Base-by-base conservation (phyloP, 1,140 invertebrate genomes). In the Neomicropteryx cornuta region DNA sequence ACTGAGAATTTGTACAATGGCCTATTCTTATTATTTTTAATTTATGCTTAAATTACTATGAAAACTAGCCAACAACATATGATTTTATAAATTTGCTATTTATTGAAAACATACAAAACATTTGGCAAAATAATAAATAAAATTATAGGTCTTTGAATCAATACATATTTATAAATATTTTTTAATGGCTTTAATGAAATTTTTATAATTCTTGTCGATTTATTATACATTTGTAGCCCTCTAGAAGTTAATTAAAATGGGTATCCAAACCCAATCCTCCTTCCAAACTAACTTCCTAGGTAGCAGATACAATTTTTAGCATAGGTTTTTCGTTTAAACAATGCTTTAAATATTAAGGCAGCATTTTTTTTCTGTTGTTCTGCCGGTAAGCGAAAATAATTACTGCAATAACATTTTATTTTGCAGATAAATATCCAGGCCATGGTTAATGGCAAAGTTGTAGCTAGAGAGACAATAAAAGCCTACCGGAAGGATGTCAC, bases 401-500 rank as follows among this genome's bases (percentile, higher is more conserved):
- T n/a, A n/a, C n/a, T n/a, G n/a, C n/a, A 27, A 8, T 27, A 27
- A 70, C 21, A 30, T 30, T 36, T 42, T 47, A 29, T 44, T 38
- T 49, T 58, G 14, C 36, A 68, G 69, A 83, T 98, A 43, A 76
- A 80, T 1, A 84, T 98, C 38, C 94, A 98, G 76, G 92, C 86
- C 4, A 63, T 72, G 23, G 76, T 91, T 0, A 77, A 78, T n/a
- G 72, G 71, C 16, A 91, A 90, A 68, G 72, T 97, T 8, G 49
- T 94, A 3, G 85, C 88, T 1, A 73, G 92, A 48, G 88, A 92
- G 69, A 88, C 80, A 35, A 71, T 98, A 5, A 87, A 88, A 58
- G 72, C 94, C 0, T 83, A 79, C 41, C 74, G 81, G 48, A 97
- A 97, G 65, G 89, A 97, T 68, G 91, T 97, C 1, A 85, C 87